These are phyloP conservation scores for Scaptomyza polygonia DNA, from an alignment of 2,888 invertebrate species.

Conservation along the genomic window DNA sequence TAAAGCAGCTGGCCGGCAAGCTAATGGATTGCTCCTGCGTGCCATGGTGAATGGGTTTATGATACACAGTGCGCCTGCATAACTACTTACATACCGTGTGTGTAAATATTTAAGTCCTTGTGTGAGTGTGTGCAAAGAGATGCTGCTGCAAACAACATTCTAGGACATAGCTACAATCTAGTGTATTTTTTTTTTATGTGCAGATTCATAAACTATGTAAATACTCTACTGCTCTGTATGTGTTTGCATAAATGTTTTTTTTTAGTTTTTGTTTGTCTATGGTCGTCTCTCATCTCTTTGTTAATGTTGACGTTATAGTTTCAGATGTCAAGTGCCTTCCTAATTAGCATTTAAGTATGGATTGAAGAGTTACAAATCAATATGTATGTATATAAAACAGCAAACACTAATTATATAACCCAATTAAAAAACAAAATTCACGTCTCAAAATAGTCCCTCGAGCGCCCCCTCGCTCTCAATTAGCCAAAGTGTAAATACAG, in stretches of 20 bases:
- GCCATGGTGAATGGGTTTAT: conserved; percentile 31
- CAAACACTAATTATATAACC: conserved; percentile 13
- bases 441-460: conserved; percentile 26
- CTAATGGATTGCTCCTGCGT: conserved; percentile 56
- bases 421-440: conserved; percentile 19
- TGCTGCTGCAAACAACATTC: conserved; percentile 23
- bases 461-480: conserved; percentile 29
- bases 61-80: conserved; percentile 1
- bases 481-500: conserved; percentile 61
- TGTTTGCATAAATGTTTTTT: conserved; percentile 11
- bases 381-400: conserved; percentile 44
- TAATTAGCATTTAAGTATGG: conserved; percentile 66
- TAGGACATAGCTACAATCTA: conserved; percentile 12
- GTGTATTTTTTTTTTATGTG: neutral
- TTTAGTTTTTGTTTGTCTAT: conserved; percentile 10
- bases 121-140: neutral
- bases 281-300: conserved; percentile 34
- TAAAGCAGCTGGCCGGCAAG: conserved; percentile 20
- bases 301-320: conserved; percentile 57
- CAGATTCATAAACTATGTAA: conserved; percentile 11
- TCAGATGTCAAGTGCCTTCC: conserved; percentile 75
- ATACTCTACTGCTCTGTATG: conserved; percentile 7
- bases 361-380: conserved; percentile 21
- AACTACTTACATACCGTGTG: neutral
- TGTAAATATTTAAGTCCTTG: conserved; percentile 1